Conservation (phyloP, 2,797 vertebrate genomes). For the Notolepis coatsorum region DNA sequence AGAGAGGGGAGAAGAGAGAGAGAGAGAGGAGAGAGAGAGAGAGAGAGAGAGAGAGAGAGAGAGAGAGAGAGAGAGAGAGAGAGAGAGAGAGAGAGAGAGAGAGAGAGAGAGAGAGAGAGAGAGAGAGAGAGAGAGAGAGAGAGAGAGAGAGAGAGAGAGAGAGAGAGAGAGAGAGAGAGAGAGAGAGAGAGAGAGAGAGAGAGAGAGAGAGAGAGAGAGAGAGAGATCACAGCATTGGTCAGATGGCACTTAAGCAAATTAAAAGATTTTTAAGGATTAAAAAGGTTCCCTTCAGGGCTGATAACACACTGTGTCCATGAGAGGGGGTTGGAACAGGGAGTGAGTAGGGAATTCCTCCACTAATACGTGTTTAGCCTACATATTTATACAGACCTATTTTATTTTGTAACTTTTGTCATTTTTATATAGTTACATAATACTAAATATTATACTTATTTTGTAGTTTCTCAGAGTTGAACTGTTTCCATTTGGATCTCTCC, state of each 20-base stretch:
- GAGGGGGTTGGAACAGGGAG: conserved; percentile 12
- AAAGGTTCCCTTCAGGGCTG: conserved; percentile 40
- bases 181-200: too few relatives aligned
- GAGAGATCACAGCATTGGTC: conserved; percentile 52
- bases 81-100: too few relatives aligned
- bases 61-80: too few relatives aligned
- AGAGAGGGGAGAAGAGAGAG: too few relatives aligned
- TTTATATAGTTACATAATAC: conserved; percentile 4
- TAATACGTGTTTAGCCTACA: neutral
- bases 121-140: too few relatives aligned
- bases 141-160: too few relatives aligned
- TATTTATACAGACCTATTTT: neutral
- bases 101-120: too few relatives aligned
- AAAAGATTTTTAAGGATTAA: conserved; percentile 77
- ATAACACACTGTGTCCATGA: conserved; percentile 61
- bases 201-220: too few relatives aligned
- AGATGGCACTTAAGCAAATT: conserved; percentile 82
- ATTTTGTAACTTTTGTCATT: conserved; percentile 34
- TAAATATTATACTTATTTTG: neutral
- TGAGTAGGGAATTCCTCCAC: conserved; percentile 10
- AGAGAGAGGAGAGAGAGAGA: too few relatives aligned
- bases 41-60: too few relatives aligned
- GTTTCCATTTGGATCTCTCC: neutral
- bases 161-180: too few relatives aligned
- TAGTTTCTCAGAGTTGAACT: neutral